These are phyloP conservation scores for Gopherus evgoodei DNA, from an alignment of 2,113 vertebrate genomes.

Conservation along the genomic window DNA sequence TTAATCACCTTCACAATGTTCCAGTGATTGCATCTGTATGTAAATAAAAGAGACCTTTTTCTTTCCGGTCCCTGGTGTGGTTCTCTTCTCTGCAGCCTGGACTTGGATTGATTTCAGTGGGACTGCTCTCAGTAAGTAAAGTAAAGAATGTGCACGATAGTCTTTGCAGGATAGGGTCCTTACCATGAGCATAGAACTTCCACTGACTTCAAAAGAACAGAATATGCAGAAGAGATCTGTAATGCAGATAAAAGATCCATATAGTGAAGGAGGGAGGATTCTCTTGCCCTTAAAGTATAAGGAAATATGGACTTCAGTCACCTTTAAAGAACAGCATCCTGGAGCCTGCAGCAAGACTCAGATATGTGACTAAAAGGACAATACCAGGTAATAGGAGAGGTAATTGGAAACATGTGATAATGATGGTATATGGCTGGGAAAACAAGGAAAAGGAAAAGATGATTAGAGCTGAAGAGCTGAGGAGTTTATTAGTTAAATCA, in stretches of 20 bases:
- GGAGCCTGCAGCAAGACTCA: background rate
- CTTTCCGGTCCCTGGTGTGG: background rate
- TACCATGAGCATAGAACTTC: fast-evolving
- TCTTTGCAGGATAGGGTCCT: background rate
- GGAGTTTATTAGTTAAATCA: background rate
- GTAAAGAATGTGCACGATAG: background rate
- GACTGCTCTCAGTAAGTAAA: background rate
- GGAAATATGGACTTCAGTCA: background rate
- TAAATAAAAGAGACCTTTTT: background rate
- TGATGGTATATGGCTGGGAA: fast-evolving
- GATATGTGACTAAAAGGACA: background rate
- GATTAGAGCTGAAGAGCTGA: background rate
- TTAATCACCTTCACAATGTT: background rate
- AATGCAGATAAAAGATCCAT: background rate
- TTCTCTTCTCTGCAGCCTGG: background rate
- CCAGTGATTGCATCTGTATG: background rate
- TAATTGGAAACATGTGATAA: background rate
- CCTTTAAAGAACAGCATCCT: background rate
- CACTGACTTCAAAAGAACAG: background rate
- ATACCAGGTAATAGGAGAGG: background rate
- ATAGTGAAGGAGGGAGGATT: fast-evolving
- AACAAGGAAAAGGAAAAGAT: background rate
- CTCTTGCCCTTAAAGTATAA: background rate
- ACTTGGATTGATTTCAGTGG: background rate
- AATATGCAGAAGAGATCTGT: background rate